Evolutionary conservation across 2,797 vertebrate genomes (phyloP).

Genomic region (Sparidentex hasta): DNA sequence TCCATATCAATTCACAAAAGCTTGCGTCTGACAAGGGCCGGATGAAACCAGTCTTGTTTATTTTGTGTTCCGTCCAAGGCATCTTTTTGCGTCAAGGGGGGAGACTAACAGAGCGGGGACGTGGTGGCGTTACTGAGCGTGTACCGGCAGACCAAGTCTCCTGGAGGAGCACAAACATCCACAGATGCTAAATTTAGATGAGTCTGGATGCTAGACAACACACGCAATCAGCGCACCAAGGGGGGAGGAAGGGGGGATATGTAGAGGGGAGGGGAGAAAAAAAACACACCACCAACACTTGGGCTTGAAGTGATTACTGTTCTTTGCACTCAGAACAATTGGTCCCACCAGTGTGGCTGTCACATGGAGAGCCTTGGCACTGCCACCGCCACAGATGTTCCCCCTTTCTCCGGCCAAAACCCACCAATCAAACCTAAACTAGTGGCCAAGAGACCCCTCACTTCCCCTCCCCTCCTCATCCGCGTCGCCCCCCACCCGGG

Average conservation of each 20-base stretch:
- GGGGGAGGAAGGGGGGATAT: constrained; percentile 24
- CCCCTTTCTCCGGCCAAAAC: constrained; percentile 77
- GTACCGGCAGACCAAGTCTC: constrained; percentile 60
- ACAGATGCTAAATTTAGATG: constrained; percentile 82
- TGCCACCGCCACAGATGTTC: constrained; percentile 82
- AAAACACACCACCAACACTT: constrained; percentile 63
- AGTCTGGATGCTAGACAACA: constrained; percentile 77
- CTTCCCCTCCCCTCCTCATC: constrained; percentile 26
- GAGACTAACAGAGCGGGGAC: constrained; percentile 4
- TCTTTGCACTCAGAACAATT: constrained; percentile 82
- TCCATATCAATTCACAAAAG: constrained; percentile 79
- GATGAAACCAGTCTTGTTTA: constrained; percentile 80
- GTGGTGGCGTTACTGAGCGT: constrained; percentile 35
- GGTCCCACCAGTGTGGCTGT: constrained; percentile 80
- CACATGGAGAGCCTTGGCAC: constrained; percentile 80
- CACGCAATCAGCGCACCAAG: constrained; percentile 71
- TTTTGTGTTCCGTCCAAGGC: constrained; percentile 49
- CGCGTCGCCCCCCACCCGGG: constrained; percentile 52
- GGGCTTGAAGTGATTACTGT: constrained; percentile 83
- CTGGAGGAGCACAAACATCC: constrained; percentile 61
- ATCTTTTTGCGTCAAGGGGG: constrained; percentile 46
- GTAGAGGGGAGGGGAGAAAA: constrained; percentile 36
- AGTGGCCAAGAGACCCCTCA: constrained; percentile 76
- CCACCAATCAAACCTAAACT: constrained; percentile 81
- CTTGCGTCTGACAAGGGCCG: constrained; percentile 70